phyloP scores from a whole-genome alignment of 2,797 vertebrate species.

The Characodon lateralis region DNA sequence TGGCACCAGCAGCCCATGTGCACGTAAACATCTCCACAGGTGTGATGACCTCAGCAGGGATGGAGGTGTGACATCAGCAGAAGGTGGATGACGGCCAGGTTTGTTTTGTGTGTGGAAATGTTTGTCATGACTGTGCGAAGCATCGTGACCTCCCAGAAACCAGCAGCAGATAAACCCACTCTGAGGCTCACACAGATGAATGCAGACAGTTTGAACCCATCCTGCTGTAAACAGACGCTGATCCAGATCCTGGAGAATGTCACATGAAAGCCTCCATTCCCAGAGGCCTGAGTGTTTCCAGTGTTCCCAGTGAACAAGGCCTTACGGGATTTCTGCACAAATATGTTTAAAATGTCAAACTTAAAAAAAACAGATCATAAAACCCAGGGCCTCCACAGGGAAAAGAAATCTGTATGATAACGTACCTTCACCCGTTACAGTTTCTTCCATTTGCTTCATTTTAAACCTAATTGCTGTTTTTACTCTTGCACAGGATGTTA shows the following conservation, averaged over 20 bases:
- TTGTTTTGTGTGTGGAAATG: conserved; percentile 1
- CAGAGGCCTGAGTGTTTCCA: conserved; percentile 15
- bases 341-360: too few relatives aligned
- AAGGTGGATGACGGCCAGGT: neutral
- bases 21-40: neutral
- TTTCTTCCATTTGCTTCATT: neutral
- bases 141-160: neutral
- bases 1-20: neutral
- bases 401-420: neutral
- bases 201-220: neutral
- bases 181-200: neutral
- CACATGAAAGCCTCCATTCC: neutral
- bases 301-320: conserved; percentile 8
- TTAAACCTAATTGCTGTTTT: neutral
- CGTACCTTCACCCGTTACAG: neutral
- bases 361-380: neutral
- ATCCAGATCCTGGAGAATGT: conserved; percentile 13
- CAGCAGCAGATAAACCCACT: neutral
- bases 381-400: neutral
- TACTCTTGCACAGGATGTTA: neutral
- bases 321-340: conserved; percentile 16
- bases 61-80: conserved; percentile 12
- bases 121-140: neutral
- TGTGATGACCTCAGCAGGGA: conserved; percentile 6
- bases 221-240: conserved; percentile 24